Conservation (phyloP, 2,797 vertebrate genomes). For the Siniperca scherzeri region DNA sequence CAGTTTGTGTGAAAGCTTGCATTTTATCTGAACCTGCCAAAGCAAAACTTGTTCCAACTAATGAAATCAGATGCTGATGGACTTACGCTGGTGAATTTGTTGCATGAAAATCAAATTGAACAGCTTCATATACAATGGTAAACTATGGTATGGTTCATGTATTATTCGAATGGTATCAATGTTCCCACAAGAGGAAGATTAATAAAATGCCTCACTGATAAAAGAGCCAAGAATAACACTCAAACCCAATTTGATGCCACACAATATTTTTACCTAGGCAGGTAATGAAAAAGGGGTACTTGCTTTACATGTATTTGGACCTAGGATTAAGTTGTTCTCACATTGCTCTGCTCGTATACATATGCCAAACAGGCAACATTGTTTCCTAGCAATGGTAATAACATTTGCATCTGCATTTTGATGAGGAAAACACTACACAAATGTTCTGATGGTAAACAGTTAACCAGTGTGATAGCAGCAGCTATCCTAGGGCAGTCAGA, state of each 20-base stretch:
- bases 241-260: background rate
- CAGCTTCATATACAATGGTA: background rate
- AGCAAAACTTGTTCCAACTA: background rate
- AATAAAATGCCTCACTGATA: background rate
- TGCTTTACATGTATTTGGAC: background rate
- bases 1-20: background rate
- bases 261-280: background rate
- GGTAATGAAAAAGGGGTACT: background rate
- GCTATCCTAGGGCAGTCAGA: background rate
- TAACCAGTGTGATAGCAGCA: background rate
- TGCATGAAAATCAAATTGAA: background rate
- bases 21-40: background rate
- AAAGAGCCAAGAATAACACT: background rate
- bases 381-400: background rate
- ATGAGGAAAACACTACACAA: background rate
- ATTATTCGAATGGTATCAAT: background rate
- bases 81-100: background rate
- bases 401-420: slow-evolving; percentile 1
- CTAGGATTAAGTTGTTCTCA: background rate
- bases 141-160: background rate
- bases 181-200: background rate
- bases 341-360: background rate
- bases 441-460: background rate
- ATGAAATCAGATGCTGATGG: background rate
- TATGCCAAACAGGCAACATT: background rate